These are phyloP conservation scores for Penelope pileata DNA, from an alignment of 2,113 vertebrate species.

Conservation along the genomic window DNA sequence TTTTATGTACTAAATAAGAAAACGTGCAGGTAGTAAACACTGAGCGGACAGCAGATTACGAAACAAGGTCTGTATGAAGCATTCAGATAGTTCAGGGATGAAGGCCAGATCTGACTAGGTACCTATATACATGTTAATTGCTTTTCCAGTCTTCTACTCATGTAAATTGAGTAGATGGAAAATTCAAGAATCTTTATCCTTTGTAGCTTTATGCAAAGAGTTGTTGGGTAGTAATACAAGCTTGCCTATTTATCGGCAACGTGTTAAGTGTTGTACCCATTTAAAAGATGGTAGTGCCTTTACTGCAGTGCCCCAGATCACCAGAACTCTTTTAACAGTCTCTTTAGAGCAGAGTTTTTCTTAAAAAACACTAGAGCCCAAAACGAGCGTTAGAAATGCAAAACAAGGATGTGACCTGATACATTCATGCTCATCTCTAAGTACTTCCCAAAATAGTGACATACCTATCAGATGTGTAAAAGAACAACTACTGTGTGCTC, in stretches of 20 bases:
- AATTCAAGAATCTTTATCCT: slow-evolving; percentile 44
- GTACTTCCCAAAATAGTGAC: slow-evolving; percentile 55
- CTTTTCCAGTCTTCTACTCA: slow-evolving; percentile 4
- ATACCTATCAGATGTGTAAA: slow-evolving; percentile 47
- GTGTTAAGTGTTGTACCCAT: background rate
- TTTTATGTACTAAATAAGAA: background rate
- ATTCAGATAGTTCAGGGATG: background rate
- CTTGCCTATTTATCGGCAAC: background rate
- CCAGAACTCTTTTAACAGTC: background rate
- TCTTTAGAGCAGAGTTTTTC: background rate
- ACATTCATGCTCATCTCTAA: slow-evolving; percentile 19
- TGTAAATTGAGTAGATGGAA: slow-evolving; percentile 51
- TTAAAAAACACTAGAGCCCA: background rate
- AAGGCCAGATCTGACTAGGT: background rate
- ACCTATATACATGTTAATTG: slow-evolving; percentile 29
- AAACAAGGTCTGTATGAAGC: background rate
- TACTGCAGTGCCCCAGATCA: background rate
- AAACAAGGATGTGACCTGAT: slow-evolving; percentile 50
- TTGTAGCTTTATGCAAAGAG: slow-evolving; percentile 1
- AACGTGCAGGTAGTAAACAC: background rate
- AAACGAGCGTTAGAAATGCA: slow-evolving; percentile 21
- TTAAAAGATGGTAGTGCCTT: background rate
- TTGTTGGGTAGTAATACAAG: slow-evolving; percentile 16
- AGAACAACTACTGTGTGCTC: slow-evolving; percentile 40
- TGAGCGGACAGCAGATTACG: background rate